A percentile compares a stretch with the other conserved stretches of the same genome.
Evolutionary conservation across 1,140 invertebrate genomes (phyloP).

Genomic region (Stegodyphus mimosarum): DNA sequence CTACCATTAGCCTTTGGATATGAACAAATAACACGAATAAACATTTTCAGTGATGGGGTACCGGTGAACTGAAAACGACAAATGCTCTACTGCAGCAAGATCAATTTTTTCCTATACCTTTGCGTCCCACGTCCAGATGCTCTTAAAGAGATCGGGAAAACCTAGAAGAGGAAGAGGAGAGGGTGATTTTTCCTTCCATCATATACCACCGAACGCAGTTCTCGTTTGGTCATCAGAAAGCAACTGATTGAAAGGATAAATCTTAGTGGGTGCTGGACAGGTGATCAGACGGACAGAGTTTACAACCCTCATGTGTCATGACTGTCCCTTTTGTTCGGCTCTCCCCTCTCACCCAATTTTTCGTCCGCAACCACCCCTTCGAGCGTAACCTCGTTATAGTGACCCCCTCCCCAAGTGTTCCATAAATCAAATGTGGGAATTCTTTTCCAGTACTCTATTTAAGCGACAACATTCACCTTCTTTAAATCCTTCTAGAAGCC

Average conservation of each 20-base stretch:
- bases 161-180: too few species aligned
- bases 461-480: too few species aligned
- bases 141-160: too few species aligned
- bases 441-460: too few species aligned
- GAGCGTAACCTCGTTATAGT: conserved; percentile 19
- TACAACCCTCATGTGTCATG: conserved; percentile 46
- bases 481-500: too few species aligned
- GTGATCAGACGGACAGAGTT: conserved; percentile 53
- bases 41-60: background rate
- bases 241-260: conserved; percentile 57
- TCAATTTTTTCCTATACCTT: too few species aligned
- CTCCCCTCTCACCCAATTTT: background rate
- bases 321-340: conserved; percentile 21
- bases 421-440: too few species aligned
- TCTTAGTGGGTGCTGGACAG: conserved; percentile 40
- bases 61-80: background rate
- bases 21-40: background rate
- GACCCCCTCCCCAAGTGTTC: background rate
- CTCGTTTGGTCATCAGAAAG: conserved; percentile 46
- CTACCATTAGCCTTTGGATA: too few species aligned
- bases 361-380: too few species aligned
- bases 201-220: background rate
- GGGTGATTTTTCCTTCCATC: background rate
- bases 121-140: too few species aligned
- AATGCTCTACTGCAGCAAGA: background rate